These are phyloP conservation scores for Cryptotermes secundus DNA, from an alignment of 1,140 invertebrate species.

Conservation along the genomic window DNA sequence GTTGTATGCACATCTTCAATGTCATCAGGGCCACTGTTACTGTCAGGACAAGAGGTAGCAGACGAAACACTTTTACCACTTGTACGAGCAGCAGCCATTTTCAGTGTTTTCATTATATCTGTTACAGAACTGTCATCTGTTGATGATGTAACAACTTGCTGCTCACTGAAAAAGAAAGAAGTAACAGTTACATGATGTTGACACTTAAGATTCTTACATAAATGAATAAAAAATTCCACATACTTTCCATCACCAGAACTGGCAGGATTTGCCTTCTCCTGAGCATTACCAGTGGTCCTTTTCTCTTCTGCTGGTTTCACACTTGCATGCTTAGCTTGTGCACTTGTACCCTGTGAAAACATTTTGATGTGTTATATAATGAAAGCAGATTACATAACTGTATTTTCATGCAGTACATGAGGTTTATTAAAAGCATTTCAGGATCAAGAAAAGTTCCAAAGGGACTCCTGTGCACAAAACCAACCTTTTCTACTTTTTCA, in stretches of 20 bases:
- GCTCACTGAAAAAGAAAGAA: not conserved
- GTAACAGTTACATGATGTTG: not conserved
- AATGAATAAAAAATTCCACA: not conserved
- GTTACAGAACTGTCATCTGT: not conserved
- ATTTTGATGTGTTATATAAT: no score
- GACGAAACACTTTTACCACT: not conserved
- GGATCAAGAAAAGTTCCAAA: not conserved
- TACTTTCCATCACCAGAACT: not conserved
- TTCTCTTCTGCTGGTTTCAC: not conserved
- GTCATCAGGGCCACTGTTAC: not conserved
- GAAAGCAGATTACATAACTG: no score
- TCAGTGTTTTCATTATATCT: constrained; percentile 17
- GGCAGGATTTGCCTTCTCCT: not conserved
- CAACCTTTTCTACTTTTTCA: constrained; percentile 62
- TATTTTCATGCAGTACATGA: no score
- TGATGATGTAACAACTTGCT: not conserved
- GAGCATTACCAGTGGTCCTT: not conserved
- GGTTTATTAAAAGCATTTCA: no score
- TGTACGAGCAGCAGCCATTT: constrained; percentile 21
- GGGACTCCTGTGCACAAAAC: constrained; percentile 21
- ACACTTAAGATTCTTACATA: no score
- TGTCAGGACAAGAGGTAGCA: not conserved
- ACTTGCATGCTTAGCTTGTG: not conserved
- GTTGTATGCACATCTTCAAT: not conserved
- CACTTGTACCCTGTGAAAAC: not conserved